Base-by-base conservation (phyloP, 2,113 vertebrate genomes). In the Cyanistes caeruleus region DNA sequence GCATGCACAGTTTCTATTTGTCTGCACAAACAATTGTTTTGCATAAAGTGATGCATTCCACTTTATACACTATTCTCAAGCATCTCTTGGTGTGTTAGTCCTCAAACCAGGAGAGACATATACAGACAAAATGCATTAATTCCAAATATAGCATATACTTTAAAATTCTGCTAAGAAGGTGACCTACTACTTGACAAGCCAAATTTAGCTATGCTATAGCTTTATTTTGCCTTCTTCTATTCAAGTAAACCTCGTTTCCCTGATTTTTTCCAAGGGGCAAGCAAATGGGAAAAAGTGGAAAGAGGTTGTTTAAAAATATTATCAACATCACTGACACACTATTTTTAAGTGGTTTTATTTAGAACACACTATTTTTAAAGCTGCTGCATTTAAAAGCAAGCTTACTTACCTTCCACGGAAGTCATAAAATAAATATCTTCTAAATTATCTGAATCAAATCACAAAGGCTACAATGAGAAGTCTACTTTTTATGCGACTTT, bases 321-420 rank as follows among this genome's bases (percentile, higher is more conserved):
- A 19, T 73, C 81, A 80, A 41, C 75, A 83, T 63, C 64, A 63
- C 39, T 41, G 53, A 77, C 33, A 67, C 18, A 52, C 59, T 93
- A 87, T 90, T 96, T 96, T 95, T 65, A 91, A 93, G 67, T 10
- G 6, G 68, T 25, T 92, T 91, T 91, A 87, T 90, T 96, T 92
- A 62, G 74, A 89, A 69, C 8, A 1, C 4, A 41, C 69, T 93
- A 83, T 94, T 92, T 93, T 96, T 89, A 89, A 93, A 87, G 63
- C 37, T 77, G 43, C 28, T 89, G 58, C 35, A 72, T 41, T 84
- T 90, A 95, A 93, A 96, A 85, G 44, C 52, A 91, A 75, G 27
- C 62, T 78, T 84, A 83, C 41, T 84, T 84, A 84, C 84, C 43
- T 75, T 73, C 63, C 67, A 56, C 6, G 9, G 53, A 52, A 93